Evolutionary conservation across 2,888 invertebrate species (phyloP).

Genomic region (Podotricha telesiphe): DNA sequence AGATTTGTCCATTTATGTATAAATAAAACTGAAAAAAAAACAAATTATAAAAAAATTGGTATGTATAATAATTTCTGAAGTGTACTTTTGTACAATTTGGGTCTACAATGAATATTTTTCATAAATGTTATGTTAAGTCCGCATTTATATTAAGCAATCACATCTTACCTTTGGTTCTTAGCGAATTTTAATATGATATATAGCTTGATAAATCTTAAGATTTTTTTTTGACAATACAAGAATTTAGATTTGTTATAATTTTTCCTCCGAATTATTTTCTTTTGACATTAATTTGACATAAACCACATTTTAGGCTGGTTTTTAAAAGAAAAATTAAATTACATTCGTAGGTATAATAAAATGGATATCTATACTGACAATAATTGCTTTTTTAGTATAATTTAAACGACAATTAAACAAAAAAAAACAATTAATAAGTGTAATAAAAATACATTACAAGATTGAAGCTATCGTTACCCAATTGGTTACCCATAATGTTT

Average conservation of each 20-base stretch:
- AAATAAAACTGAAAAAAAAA: conserved; percentile 45
- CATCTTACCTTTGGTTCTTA: conserved; percentile 4
- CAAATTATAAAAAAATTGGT: conserved; percentile 43
- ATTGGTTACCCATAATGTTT: no score
- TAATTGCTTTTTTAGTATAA: background rate
- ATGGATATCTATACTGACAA: background rate
- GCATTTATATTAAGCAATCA: background rate
- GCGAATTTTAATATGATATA: background rate
- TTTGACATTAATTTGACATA: conserved; percentile 15
- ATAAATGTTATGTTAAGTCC: background rate
- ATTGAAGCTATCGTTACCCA: no score
- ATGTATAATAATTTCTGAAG: background rate
- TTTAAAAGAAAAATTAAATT: background rate
- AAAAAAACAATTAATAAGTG: no score
- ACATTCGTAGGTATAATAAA: background rate
- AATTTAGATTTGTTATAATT: conserved; percentile 5
- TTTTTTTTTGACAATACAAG: background rate
- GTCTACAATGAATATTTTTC: background rate
- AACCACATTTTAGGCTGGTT: conserved; percentile 4
- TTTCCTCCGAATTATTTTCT: background rate
- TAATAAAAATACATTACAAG: no score
- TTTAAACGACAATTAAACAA: no score
- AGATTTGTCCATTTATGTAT: conserved; percentile 60
- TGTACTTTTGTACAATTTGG: background rate
- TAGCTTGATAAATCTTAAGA: background rate